phyloP scores from a whole-genome alignment of 2,113 vertebrate species.

The Kryptolebias marmoratus region DNA sequence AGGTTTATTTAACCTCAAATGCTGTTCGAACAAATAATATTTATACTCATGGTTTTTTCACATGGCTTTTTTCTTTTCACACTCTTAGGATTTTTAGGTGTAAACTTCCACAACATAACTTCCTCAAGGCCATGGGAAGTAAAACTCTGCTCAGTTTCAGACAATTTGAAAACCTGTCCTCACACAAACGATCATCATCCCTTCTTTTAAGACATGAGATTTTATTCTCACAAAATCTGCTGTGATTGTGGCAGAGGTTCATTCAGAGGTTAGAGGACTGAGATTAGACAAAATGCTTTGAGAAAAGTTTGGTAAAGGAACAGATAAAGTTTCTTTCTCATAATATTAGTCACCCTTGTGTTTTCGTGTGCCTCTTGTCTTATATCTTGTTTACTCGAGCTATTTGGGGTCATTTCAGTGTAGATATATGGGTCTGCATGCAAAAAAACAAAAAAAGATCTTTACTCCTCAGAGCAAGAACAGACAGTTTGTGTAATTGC shows the following conservation, averaged over 20 bases:
- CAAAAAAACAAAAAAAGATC: background rate
- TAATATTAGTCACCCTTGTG: constrained; percentile 17
- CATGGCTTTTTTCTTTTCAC: no score
- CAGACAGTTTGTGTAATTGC: constrained; percentile 24
- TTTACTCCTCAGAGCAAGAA: background rate
- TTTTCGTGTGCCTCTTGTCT: constrained; percentile 16
- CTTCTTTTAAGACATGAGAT: constrained; percentile 1
- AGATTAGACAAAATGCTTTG: constrained; percentile 32
- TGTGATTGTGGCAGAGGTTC: constrained; percentile 7
- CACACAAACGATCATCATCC: background rate
- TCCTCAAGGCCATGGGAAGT: constrained; percentile 60
- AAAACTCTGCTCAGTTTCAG: constrained; percentile 4
- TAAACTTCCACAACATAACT: constrained; percentile 24
- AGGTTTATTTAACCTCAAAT: no score
- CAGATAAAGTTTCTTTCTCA: constrained; percentile 36
- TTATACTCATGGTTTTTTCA: no score
- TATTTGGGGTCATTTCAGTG: background rate
- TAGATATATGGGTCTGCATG: background rate
- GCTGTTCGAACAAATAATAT: no score
- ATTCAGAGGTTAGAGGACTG: background rate
- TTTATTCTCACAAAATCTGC: constrained; percentile 17
- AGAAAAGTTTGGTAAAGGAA: constrained; percentile 20
- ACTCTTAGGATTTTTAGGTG: no score
- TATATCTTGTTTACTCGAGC: constrained; percentile 3
- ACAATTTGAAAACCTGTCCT: constrained; percentile 6